These are phyloP conservation scores for Epinotia demarniana DNA, from an alignment of 2,888 invertebrate species.

Conservation along the genomic window DNA sequence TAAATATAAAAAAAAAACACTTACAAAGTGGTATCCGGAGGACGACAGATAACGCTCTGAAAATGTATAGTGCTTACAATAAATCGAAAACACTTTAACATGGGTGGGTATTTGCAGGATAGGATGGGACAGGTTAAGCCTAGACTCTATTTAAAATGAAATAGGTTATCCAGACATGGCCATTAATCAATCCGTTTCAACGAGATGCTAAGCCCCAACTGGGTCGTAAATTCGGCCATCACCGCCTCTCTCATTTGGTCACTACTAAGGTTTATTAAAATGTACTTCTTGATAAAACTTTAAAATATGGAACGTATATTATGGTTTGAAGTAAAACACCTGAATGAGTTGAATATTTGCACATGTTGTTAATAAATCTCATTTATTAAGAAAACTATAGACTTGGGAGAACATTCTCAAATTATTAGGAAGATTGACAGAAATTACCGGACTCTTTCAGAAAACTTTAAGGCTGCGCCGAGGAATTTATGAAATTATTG, in stretches of 20 bases:
- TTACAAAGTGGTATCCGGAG: too few relatives aligned
- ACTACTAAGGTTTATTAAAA: constrained; percentile 31
- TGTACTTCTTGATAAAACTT: neutral
- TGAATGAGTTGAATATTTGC: too few relatives aligned
- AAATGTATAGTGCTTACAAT: neutral
- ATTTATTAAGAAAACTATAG: too few relatives aligned
- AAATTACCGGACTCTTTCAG: too few relatives aligned
- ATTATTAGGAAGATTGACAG: too few relatives aligned
- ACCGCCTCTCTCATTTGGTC: constrained; percentile 27
- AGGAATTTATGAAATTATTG: too few relatives aligned
- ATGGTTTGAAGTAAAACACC: neutral
- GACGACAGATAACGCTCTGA: too few relatives aligned
- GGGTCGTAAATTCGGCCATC: constrained; percentile 41
- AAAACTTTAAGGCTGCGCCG: too few relatives aligned
- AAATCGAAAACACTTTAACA: neutral
- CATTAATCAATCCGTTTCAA: constrained; percentile 44
- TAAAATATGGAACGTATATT: neutral
- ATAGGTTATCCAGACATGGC: constrained; percentile 40
- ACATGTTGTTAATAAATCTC: too few relatives aligned
- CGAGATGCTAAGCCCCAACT: constrained; percentile 43
- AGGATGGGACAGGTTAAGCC: constrained; percentile 25
- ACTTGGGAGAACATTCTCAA: too few relatives aligned
- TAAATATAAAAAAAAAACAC: too few relatives aligned
- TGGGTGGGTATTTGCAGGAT: neutral
- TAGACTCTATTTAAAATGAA: constrained; percentile 41